Evolutionary conservation across 2,797 vertebrate genomes (phyloP), one percentile per base, ranked within the genome.

Genomic region (Denticeps clupeoides): DNA sequence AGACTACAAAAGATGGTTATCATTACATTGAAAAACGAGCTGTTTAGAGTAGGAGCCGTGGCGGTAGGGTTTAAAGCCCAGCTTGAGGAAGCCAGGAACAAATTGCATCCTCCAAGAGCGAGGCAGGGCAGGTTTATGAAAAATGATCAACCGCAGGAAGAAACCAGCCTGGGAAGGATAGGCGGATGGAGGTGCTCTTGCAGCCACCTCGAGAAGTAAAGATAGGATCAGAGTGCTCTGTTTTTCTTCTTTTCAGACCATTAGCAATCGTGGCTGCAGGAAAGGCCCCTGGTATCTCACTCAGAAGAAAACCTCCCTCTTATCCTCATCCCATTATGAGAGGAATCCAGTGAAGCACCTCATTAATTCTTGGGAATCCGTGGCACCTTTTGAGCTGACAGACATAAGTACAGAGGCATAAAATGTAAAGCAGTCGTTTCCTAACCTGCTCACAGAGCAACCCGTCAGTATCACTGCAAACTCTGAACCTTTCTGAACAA

Each of bases 11-110:
- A 69, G 69, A 77, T 69, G 50, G 55, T 62, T 74, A 76, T 74
- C 71, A 21, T 49, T 62, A 41, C 13, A 45, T 64, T 70, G 71
- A 76, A 65, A 55, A 72, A 74, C 25, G 53, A 65, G 62, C 57
- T 49, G 45, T 52, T 64, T 38, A 31, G 64, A 59, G 53, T 47
- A 1, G 38, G n/a, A 31, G 62, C 9, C 35, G 52, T 55, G 31
- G 7, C 23, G 60, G 63, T 37, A 55, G 31, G 13, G 37, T 67
- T 61, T 56, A 59, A 71, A 70, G 70, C 58, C 50, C 60, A 55
- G 64, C 69, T 71, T 62, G 68, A 43, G 68, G 65, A 69, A 60
- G 27, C 11, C 16, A 35, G 24, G 59, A 68, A 77, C 69, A 66
- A 71, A 77, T 38, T 43, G 59, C 41, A 7, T 62, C 60, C 21